Conservation (phyloP, 2,888 invertebrate genomes). For the Cerceris ruficornis region DNA sequence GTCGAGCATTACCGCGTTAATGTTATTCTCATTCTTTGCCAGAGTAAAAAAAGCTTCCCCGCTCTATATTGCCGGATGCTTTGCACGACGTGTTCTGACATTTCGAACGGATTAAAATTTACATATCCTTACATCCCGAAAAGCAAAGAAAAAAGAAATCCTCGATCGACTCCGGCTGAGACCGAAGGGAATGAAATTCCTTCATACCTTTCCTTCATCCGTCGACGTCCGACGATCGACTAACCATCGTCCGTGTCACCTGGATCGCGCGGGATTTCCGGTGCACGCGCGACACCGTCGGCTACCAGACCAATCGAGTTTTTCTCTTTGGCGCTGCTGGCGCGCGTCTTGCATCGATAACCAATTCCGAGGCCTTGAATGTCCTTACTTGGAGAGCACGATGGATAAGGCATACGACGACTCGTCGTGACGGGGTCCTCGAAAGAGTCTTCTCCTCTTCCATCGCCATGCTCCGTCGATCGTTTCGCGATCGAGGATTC, state of each 20-base stretch:
- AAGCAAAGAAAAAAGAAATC: too few species aligned
- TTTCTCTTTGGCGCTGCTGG: slow-evolving; percentile 61
- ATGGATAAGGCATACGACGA: slow-evolving; percentile 52
- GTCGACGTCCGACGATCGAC: slow-evolving; percentile 27
- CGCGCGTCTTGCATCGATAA: slow-evolving; percentile 65
- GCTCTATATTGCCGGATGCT: too few species aligned
- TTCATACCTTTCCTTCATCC: slow-evolving; percentile 29
- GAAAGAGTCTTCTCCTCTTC: slow-evolving; percentile 35
- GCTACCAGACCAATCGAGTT: slow-evolving; percentile 50
- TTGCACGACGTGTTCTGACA: too few species aligned
- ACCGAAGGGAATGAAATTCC: slow-evolving; percentile 9
- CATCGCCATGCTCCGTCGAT: slow-evolving; percentile 3
- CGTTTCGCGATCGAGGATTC: slow-evolving; percentile 13
- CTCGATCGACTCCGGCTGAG: too few species aligned
- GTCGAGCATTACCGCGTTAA: too few species aligned
- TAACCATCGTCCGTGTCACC: slow-evolving; percentile 44
- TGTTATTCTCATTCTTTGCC: too few species aligned
- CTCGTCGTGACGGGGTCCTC: slow-evolving; percentile 42
- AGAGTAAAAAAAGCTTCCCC: too few species aligned
- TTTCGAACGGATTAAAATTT: too few species aligned
- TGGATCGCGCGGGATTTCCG: slow-evolving; percentile 63
- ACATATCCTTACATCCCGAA: too few species aligned
- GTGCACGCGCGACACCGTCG: slow-evolving; percentile 46
- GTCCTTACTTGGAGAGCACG: slow-evolving; percentile 36
- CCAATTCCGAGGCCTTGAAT: slow-evolving; percentile 50